Percentiles rank a stretch among this genome's conserved stretches.
These are phyloP conservation scores for Drosophila bocqueti DNA, from an alignment of 1,140 invertebrate genomes.

Conservation along the genomic window DNA sequence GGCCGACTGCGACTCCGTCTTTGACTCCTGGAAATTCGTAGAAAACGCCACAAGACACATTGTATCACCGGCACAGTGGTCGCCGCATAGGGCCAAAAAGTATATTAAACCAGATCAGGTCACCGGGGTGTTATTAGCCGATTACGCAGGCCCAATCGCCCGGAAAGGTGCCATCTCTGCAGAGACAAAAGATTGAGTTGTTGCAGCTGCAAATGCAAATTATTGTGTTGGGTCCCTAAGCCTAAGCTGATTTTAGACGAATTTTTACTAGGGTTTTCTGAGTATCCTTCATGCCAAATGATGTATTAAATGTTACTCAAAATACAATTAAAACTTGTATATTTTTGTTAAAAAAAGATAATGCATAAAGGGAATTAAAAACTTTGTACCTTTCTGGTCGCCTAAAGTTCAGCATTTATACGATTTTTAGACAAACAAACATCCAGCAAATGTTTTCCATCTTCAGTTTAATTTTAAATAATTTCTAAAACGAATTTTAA, in stretches of 20 bases:
- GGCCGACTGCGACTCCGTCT: conserved; percentile 1
- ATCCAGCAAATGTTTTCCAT: too few species aligned
- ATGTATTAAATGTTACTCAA: not conserved
- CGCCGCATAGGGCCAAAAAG: conserved; percentile 16
- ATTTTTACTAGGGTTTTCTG: not conserved
- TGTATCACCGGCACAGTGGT: conserved; percentile 58
- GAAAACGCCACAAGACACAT: conserved; percentile 51
- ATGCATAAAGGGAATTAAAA: not conserved
- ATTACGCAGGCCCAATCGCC: conserved; percentile 11
- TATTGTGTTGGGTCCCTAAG: not conserved
- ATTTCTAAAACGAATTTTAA: not conserved
- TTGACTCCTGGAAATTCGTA: conserved; percentile 65
- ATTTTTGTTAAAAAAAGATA: too few species aligned
- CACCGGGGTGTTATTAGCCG: conserved; percentile 42
- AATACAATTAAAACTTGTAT: not conserved
- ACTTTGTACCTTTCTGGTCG: not conserved
- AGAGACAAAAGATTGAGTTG: conserved; percentile 33
- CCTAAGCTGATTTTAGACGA: not conserved
- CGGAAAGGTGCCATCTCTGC: conserved; percentile 11
- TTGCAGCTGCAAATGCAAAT: conserved; percentile 17
- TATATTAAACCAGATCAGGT: conserved; percentile 15
- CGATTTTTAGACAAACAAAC: not conserved
- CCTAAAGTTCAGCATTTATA: not conserved
- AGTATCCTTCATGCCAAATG: not conserved
- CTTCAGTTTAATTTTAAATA: not conserved